phyloP scores from a whole-genome alignment of 2,888 invertebrate species.

The Agonum fuliginosum region DNA sequence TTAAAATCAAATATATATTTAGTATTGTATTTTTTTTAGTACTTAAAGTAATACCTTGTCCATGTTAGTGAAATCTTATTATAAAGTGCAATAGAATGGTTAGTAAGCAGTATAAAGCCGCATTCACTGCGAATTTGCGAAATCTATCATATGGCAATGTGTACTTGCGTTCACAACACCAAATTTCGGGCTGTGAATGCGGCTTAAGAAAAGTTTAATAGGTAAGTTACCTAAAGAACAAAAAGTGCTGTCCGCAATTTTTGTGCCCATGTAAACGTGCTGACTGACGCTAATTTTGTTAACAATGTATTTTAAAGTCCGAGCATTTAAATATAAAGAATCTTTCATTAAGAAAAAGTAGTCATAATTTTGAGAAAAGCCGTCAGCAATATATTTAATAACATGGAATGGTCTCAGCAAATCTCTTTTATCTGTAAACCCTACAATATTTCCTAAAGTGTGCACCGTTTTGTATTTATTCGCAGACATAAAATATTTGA shows the following conservation, averaged over 20 bases:
- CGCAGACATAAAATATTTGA: conserved; percentile 76
- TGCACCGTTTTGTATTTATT: conserved; percentile 70
- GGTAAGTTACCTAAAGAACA: conserved; percentile 79
- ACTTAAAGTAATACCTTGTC: conserved; percentile 12
- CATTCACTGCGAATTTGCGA: too few species aligned
- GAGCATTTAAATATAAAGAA: conserved; percentile 88
- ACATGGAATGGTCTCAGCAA: conserved; percentile 90
- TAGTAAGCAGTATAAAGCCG: too few species aligned
- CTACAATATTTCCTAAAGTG: conserved; percentile 81
- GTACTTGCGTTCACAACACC: too few species aligned
- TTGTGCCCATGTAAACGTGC: conserved; percentile 88
- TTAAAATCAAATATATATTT: conserved; percentile 67
- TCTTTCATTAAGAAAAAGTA: conserved; percentile 94
- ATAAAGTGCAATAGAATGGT: conserved; percentile 11
- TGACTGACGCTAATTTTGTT: conserved; percentile 88
- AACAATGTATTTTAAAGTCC: conserved; percentile 82
- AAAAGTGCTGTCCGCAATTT: conserved; percentile 77
- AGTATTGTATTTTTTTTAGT: neutral
- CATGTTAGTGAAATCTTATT: conserved; percentile 23
- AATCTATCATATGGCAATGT: too few species aligned
- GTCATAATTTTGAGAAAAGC: conserved; percentile 92
- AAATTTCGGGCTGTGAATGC: too few species aligned
- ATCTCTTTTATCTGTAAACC: conserved; percentile 87
- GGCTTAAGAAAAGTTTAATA: conserved; percentile 32
- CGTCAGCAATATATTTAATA: conserved; percentile 92